phyloP scores from a whole-genome alignment of 1,140 invertebrate genomes.

The Paraescarpia echinospica region DNA sequence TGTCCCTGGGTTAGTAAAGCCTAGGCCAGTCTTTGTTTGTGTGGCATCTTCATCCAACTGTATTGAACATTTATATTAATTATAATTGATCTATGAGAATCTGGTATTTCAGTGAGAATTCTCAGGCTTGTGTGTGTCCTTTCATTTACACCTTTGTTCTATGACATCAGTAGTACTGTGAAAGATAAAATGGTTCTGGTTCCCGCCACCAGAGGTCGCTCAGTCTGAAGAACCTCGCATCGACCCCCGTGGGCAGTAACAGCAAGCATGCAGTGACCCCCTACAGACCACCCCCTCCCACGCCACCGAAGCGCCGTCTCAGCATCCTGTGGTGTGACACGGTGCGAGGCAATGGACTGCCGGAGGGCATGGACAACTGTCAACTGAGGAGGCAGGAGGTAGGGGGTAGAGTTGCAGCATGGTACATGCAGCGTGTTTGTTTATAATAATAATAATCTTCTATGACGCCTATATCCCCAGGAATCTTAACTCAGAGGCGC shows the following conservation, averaged over 20 bases:
- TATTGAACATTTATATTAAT: too few relatives aligned
- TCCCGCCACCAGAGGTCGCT: constrained; percentile 29
- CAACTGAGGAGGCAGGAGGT: constrained; percentile 44
- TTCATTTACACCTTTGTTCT: too few relatives aligned
- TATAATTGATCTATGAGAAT: too few relatives aligned
- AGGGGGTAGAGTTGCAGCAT: neutral
- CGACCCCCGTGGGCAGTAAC: constrained; percentile 29
- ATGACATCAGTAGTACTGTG: neutral
- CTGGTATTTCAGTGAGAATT: too few relatives aligned
- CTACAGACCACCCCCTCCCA: constrained; percentile 44
- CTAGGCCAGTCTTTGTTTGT: too few relatives aligned
- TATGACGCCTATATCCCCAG: too few relatives aligned
- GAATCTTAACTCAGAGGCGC: too few relatives aligned
- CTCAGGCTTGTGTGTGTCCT: too few relatives aligned
- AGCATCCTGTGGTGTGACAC: constrained; percentile 46
- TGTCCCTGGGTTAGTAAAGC: too few relatives aligned
- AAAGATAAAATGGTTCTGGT: neutral
- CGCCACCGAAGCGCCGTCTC: constrained; percentile 39
- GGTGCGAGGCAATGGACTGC: constrained; percentile 22
- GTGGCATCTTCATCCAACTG: too few relatives aligned
- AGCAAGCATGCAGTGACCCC: constrained; percentile 34
- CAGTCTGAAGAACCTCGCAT: constrained; percentile 40
- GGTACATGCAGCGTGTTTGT: too few relatives aligned
- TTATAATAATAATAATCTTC: too few relatives aligned
- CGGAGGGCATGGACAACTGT: constrained; percentile 28